Base-by-base conservation (phyloP, 2,888 invertebrate genomes). In the Ophion obscuratus region DNA sequence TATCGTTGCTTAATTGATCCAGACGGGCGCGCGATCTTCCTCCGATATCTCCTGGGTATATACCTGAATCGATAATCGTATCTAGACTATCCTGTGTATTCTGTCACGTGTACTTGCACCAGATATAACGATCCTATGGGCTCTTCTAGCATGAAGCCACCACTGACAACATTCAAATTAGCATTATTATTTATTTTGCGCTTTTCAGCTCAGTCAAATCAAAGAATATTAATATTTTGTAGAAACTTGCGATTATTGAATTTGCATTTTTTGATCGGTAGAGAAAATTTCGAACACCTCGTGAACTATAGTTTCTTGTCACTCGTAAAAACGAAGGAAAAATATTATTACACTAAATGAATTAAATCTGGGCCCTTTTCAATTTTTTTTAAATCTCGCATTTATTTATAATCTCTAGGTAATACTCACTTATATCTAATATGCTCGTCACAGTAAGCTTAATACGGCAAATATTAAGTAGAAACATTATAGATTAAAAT, bases 1-100 rank as follows among this genome's bases (percentile, higher is more conserved):
- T 82, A 85, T 85, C 75, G 85, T 82, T 85, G 85, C 76, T 85
- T 85, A 85, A 85, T 85, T 85, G 85, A 85, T 85, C 82, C 70
- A 44, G 85, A 85, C 85, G 79, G 79, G 66, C 79, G 44, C 20
- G 61, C 64, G 79, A 82, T 85, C 75, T 66, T 57, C 70, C 67
- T 53, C 40, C 75, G 81, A 81, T 84, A 84, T 81, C 75, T 75
- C 68, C 62, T 59, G 62, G 74, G 81, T 57, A 78, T 78, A 64
- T 78, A 64, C 36, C 75, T 75, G 78, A 70, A 82, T 82, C 85
- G 66, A 85, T 73, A 81, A 24, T 53, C 44, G 40, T 64, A 64
- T 80, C 81, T 57, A 53, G 11, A 67, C 61, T n/a, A 61, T 71
- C 73, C 24, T 66, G 61, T 31, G 47, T 31, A 57, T 61, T 64